Percentiles rank a stretch among this genome's conserved stretches.
phyloP scores from a whole-genome alignment of 2,888 invertebrate species.

The Dryobotodes eremita region DNA sequence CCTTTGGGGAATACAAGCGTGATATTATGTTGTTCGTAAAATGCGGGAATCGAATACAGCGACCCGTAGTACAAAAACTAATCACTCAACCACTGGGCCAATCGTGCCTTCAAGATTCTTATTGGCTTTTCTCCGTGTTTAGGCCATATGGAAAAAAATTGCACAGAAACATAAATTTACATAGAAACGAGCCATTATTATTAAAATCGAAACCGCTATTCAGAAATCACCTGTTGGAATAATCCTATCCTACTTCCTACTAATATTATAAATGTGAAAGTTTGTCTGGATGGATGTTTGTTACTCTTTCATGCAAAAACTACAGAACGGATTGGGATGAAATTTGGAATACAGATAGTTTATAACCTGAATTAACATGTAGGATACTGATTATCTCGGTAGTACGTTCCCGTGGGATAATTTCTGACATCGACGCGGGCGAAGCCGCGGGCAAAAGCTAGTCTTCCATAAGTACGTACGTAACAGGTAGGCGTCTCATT shows the following conservation, averaged over 20 bases:
- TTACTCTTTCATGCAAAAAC: no score
- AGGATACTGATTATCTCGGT: no score
- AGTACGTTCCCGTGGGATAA: no score
- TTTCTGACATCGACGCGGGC: no score
- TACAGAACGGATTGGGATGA: no score
- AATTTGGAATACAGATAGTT: no score
- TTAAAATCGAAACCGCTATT: neutral
- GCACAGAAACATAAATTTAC: neutral
- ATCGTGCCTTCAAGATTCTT: neutral
- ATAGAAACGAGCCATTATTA: neutral
- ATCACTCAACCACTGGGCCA: neutral
- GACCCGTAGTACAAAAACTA: neutral
- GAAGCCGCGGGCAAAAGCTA: no score
- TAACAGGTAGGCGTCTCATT: conserved; percentile 27
- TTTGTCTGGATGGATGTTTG: no score
- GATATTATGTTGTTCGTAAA: no score
- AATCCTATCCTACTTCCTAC: no score
- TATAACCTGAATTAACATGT: no score
- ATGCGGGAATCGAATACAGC: neutral
- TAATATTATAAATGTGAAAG: no score
- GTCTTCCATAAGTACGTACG: neutral
- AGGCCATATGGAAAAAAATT: neutral
- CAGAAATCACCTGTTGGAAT: neutral
- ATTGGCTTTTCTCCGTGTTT: neutral
- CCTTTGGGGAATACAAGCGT: neutral